Evolutionary conservation across 1,140 invertebrate genomes (phyloP).

Genomic region (Hylaeus anthracinus): DNA sequence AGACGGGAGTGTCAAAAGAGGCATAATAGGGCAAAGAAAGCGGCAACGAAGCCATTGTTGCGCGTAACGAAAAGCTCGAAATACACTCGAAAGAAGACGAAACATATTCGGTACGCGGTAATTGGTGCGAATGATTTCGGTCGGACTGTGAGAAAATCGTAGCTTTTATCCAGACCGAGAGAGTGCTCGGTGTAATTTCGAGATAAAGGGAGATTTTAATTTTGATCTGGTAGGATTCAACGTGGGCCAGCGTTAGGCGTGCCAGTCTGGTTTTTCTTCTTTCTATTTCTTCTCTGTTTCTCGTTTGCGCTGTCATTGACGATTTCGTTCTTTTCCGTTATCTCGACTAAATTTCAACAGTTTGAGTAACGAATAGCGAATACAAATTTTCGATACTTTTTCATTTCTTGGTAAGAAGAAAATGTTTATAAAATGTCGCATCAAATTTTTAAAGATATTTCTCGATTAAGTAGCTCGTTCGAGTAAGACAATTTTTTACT

Average conservation of each 20-base stretch:
- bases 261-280: too few species aligned
- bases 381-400: background rate
- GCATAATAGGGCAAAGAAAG: conserved; percentile 36
- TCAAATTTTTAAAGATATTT: too few species aligned
- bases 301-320: background rate
- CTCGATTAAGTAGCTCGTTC: too few species aligned
- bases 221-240: background rate
- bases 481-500: too few species aligned
- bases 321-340: background rate
- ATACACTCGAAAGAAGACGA: conserved; percentile 34
- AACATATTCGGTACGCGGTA: conserved; percentile 10
- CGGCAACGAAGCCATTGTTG: conserved; percentile 26
- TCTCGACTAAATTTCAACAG: too few species aligned
- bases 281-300: background rate
- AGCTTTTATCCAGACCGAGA: background rate
- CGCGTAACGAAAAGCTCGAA: conserved; percentile 33
- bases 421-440: too few species aligned
- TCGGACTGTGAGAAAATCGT: background rate
- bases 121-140: conserved; percentile 33
- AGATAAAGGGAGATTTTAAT: background rate
- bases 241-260: too few species aligned
- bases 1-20: background rate
- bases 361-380: too few species aligned
- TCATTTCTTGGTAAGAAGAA: background rate
- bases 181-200: background rate